Conservation (phyloP, 2,113 vertebrate genomes). For the Petrocephalus zakoni region DNA sequence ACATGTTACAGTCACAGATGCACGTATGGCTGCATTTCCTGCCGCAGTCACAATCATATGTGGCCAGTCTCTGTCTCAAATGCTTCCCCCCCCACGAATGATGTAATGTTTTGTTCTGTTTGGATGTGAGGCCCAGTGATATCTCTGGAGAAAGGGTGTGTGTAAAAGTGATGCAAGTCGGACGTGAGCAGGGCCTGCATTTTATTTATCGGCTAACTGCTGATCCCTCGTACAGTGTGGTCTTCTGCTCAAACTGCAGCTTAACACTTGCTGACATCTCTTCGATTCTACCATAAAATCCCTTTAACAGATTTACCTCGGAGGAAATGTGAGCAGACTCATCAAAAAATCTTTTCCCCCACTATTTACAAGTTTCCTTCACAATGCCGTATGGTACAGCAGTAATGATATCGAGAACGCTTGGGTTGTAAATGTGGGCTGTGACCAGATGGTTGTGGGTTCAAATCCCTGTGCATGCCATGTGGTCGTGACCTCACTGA, state of each 20-base stretch:
- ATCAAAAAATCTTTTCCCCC: conserved; percentile 45
- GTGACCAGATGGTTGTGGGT: neutral
- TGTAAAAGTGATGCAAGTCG: neutral
- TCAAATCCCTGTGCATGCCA: neutral
- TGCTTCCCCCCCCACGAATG: neutral
- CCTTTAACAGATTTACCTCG: conserved; percentile 49
- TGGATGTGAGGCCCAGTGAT: neutral
- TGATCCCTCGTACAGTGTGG: conserved; percentile 17
- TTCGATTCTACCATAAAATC: conserved; percentile 53
- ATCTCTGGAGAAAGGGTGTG: neutral
- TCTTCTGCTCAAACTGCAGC: conserved; percentile 44
- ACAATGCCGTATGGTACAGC: conserved; percentile 18
- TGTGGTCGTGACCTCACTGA: neutral
- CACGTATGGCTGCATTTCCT: no score
- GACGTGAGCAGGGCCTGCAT: neutral
- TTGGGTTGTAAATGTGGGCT: neutral
- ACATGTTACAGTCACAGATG: no score
- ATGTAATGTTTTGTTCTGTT: neutral
- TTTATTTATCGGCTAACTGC: neutral
- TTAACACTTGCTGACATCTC: conserved; percentile 52
- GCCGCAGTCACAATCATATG: neutral
- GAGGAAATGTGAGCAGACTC: conserved; percentile 34
- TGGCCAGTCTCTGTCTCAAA: neutral
- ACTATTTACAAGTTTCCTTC: conserved; percentile 25
- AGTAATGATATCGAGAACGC: neutral